A percentile compares a stretch with the other conserved stretches of the same genome.
phyloP scores from a whole-genome alignment of 2,888 invertebrate species.

The Gerosis bhagava region DNA sequence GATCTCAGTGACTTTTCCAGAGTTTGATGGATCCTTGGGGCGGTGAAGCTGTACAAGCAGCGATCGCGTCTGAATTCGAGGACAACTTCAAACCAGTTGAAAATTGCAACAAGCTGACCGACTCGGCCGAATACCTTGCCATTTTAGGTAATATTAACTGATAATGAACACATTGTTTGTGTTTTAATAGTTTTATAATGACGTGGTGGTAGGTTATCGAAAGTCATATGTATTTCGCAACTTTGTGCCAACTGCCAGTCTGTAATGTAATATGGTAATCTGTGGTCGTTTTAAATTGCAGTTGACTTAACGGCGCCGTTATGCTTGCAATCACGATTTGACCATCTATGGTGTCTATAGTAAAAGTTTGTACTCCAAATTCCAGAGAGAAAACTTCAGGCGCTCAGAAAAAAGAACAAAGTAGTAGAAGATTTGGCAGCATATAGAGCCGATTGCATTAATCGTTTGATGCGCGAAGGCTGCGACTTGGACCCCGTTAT shows the following conservation, averaged over 20 bases:
- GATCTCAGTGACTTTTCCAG: conserved; percentile 37
- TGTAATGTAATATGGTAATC: conserved; percentile 2
- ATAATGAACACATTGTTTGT: conserved; percentile 1
- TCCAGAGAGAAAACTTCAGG: conserved; percentile 67
- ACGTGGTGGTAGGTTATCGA: conserved; percentile 28
- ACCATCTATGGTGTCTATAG: too few relatives aligned
- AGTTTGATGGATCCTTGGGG: conserved; percentile 81
- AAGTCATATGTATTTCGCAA: conserved; percentile 22
- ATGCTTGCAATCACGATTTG: too few relatives aligned
- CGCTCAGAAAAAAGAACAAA: conserved; percentile 72
- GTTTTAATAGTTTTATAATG: conserved; percentile 16
- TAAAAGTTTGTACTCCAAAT: too few relatives aligned
- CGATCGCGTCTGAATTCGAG: conserved; percentile 71
- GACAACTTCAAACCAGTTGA: conserved; percentile 78
- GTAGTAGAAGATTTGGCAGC: conserved; percentile 81
- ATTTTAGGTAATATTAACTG: conserved; percentile 80
- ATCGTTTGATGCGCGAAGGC: conserved; percentile 81
- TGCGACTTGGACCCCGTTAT: conserved; percentile 74
- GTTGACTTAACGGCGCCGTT: too few relatives aligned
- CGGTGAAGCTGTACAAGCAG: conserved; percentile 48
- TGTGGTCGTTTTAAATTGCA: neutral
- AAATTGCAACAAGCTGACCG: conserved; percentile 72
- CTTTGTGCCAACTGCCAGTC: conserved; percentile 14
- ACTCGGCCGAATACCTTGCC: conserved; percentile 86
- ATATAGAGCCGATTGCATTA: conserved; percentile 82